Conservation (phyloP, 1,140 invertebrate genomes). For the Saxidomus purpurata region DNA sequence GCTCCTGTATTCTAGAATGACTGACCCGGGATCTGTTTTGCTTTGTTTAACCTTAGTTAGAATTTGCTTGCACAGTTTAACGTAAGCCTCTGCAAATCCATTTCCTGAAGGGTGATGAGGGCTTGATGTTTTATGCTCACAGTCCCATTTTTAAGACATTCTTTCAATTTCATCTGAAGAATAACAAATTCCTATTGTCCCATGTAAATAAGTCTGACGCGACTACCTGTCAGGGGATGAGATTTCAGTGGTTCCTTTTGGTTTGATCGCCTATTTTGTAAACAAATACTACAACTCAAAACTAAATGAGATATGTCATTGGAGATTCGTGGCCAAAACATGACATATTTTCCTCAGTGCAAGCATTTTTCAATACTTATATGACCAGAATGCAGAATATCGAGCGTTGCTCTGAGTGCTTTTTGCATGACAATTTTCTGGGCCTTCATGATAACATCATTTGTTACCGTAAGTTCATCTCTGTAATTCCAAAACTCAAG, state of each 20-base stretch:
- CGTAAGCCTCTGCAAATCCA: neutral
- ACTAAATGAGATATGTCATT: constrained; percentile 10
- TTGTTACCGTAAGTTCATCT: neutral
- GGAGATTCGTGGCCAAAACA: constrained; percentile 62
- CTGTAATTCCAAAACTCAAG: neutral
- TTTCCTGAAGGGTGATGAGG: constrained; percentile 38
- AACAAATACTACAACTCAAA: constrained; percentile 8
- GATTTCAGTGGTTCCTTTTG: neutral
- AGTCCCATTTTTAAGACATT: constrained; percentile 59
- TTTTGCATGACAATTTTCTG: constrained; percentile 34
- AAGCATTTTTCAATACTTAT: constrained; percentile 40
- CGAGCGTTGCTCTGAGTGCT: constrained; percentile 12
- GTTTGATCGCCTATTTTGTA: neutral
- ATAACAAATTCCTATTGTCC: constrained; percentile 17
- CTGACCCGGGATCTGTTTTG: neutral
- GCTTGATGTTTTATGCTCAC: constrained; percentile 68
- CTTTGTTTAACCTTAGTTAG: neutral
- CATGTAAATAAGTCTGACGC: constrained; percentile 35
- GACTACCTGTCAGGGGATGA: constrained; percentile 33
- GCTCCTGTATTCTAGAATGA: neutral
- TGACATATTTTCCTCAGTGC: constrained; percentile 7
- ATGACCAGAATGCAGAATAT: constrained; percentile 55
- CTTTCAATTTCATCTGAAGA: neutral
- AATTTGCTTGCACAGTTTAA: neutral
- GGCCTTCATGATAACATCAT: constrained; percentile 46